phyloP scores from a whole-genome alignment of 2,888 invertebrate genomes.

The Drosophila buzzatii region DNA sequence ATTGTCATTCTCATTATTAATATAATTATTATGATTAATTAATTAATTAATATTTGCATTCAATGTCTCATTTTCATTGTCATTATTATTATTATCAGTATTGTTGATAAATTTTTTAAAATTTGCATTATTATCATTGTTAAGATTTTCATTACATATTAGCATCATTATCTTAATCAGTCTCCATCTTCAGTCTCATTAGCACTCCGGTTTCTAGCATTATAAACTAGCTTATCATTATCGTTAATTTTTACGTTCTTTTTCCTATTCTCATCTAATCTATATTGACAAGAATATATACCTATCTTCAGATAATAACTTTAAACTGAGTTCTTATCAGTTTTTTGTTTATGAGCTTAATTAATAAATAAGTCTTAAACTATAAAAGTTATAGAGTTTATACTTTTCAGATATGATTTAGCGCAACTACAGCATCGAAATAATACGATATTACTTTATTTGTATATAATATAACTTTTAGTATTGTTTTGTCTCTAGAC shows the following conservation, averaged over 20 bases:
- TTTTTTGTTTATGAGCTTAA: neutral
- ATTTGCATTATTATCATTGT: neutral
- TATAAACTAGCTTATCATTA: neutral
- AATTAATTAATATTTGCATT: too few relatives aligned
- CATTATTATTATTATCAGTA: neutral
- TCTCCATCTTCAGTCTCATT: neutral
- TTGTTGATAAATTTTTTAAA: neutral
- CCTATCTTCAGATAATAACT: neutral
- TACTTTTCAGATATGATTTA: too few relatives aligned
- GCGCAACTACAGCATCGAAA: neutral
- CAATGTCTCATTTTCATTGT: neutral
- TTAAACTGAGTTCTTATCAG: neutral
- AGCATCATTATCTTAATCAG: neutral
- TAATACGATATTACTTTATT: neutral
- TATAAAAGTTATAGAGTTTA: too few relatives aligned
- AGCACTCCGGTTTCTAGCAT: too few relatives aligned
- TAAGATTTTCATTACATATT: neutral
- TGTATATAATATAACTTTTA: neutral
- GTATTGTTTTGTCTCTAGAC: neutral
- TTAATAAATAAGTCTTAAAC: neutral
- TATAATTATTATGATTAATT: neutral
- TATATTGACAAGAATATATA: neutral
- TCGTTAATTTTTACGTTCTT: neutral
- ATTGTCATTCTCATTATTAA: neutral
- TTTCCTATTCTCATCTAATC: neutral